A percentile compares a stretch with the other conserved stretches of the same genome.
Conservation (phyloP, 64 coral and sea anemone genomes). For the Pocillopora verrucosa region DNA sequence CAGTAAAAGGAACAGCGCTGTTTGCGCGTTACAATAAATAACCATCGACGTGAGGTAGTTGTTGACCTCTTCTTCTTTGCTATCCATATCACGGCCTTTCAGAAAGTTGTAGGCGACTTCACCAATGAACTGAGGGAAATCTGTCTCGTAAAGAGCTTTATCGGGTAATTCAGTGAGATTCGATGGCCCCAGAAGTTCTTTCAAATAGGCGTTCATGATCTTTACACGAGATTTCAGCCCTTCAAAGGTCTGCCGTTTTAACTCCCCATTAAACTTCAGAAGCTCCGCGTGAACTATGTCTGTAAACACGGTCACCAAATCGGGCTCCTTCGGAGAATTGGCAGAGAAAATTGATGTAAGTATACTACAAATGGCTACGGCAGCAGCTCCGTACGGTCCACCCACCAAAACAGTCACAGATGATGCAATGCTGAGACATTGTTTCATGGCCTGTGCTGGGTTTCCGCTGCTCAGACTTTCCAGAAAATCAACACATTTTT, state of each 20-base stretch:
- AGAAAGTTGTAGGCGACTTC: constrained; percentile 12
- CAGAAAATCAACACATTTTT: neutral
- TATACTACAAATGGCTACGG: neutral
- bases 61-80: neutral
- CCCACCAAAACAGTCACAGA: constrained; percentile 8
- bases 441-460: constrained; percentile 9
- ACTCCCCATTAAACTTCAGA: constrained; percentile 17
- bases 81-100: neutral
- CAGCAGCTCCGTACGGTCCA: constrained; percentile 38
- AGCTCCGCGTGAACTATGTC: constrained; percentile 29
- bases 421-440: constrained; percentile 18
- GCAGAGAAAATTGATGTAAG: constrained; percentile 7
- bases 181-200: neutral
- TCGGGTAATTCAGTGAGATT: constrained; percentile 8
- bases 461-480: constrained; percentile 15
- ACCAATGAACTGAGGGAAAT: constrained; percentile 42
- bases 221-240: constrained; percentile 1
- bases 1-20: constrained; percentile 23
- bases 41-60: constrained; percentile 22
- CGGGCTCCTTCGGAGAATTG: neutral
- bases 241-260: neutral
- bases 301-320: constrained; percentile 30
- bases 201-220: constrained; percentile 9
- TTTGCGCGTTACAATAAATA: constrained; percentile 46
- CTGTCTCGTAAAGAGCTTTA: constrained; percentile 6